These are phyloP conservation scores for Gopherus flavomarginatus DNA, from an alignment of 2,113 vertebrate genomes.

Conservation along the genomic window DNA sequence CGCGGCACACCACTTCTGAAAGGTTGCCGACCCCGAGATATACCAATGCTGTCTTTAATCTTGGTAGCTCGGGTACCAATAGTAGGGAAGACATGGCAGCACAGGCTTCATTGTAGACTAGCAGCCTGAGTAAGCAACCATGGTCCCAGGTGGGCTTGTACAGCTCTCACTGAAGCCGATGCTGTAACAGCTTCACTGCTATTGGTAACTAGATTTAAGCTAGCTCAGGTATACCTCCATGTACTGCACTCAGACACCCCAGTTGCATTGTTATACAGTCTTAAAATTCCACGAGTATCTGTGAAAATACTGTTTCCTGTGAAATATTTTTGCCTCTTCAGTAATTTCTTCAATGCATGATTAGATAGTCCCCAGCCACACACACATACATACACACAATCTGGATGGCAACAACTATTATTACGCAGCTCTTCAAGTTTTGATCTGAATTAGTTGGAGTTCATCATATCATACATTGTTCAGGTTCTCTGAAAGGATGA, in stretches of 20 bases:
- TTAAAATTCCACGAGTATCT: not conserved
- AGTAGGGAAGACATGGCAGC: not conserved
- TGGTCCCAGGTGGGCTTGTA: not conserved
- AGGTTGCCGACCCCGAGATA: not conserved
- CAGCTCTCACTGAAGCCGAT: not conserved
- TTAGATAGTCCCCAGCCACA: not conserved
- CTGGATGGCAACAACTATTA: not conserved
- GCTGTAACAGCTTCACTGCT: not conserved
- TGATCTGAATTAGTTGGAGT: not conserved
- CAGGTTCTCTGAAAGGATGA: not conserved
- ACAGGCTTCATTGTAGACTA: not conserved
- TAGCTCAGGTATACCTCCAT: not conserved
- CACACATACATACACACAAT: not conserved
- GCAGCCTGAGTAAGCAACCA: not conserved
- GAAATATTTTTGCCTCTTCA: not conserved
- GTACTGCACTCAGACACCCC: not conserved
- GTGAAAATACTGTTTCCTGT: not conserved
- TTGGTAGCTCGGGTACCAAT: not conserved
- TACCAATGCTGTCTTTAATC: not conserved
- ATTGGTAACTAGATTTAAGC: not conserved
- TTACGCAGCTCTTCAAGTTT: not conserved
- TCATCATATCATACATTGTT: not conserved
- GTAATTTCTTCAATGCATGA: not conserved
- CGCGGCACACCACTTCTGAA: too few relatives aligned
- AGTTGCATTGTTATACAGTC: not conserved